Evolutionary conservation across 2,113 vertebrate genomes (phyloP).

Genomic region (Enhydra lutris): DNA sequence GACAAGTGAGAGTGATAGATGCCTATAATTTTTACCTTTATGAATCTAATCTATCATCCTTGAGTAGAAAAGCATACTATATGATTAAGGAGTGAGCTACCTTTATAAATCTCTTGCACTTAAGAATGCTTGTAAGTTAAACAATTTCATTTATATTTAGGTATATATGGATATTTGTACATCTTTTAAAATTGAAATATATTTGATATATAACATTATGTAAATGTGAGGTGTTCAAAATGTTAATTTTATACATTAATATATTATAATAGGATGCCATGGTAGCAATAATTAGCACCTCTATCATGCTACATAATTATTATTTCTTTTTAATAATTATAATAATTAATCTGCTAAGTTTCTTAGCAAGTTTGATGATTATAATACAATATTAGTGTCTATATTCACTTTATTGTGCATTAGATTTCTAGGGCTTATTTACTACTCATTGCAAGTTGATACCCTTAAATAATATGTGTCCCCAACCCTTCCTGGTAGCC

Average conservation of each 20-base stretch:
- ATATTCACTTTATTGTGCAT: background rate
- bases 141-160: constrained; percentile 36
- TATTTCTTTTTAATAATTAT: background rate
- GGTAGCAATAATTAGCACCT: background rate
- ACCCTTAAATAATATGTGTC: background rate
- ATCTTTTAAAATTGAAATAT: background rate
- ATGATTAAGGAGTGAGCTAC: background rate
- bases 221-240: background rate
- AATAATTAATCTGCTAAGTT: background rate
- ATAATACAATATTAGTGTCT: background rate
- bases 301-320: background rate
- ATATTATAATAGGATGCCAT: background rate
- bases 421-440: background rate
- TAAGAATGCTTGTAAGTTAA: constrained; percentile 15
- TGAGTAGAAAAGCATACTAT: background rate
- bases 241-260: background rate
- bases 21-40: constrained; percentile 66
- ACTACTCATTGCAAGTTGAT: background rate
- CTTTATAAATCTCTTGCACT: constrained; percentile 10
- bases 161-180: background rate
- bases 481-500: too few relatives aligned
- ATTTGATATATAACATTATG: background rate
- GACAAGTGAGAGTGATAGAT: background rate
- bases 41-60: constrained; percentile 71
- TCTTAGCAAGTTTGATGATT: background rate